Base-by-base conservation (phyloP, 35 echinoderm and acorn worm genomes). In the Heliocidaris tuberculata region DNA sequence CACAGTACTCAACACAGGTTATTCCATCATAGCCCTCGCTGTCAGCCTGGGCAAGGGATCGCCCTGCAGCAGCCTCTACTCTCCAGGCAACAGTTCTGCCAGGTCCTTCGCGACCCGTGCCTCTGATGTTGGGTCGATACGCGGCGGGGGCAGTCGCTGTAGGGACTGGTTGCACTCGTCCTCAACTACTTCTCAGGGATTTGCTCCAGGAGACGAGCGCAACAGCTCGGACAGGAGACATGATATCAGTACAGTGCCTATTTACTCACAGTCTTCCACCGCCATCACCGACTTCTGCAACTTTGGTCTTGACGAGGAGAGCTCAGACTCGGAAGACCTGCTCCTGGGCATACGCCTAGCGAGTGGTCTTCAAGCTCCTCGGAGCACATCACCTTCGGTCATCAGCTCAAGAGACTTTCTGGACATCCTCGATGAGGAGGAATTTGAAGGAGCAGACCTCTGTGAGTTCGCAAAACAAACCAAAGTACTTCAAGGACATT, bases 1-100 rank as follows among this genome's bases (percentile, higher is more conserved):
- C 17, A 96, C 95, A 31, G 95, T 99, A 3, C 91, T 99, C 32
- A 99, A 97, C 85, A 97, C 98, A 94, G 98, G 98, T 86, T 96
- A 99, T 49, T 96, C 98, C 65, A 92, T 99, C 19, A 97, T 99
- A 92, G 98, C 98, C 88, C 88, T 99, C 19, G 94, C 95, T 13
- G 97, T 99, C 19, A 94, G 95, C 50, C 52, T 99, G 9, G 96
- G 95, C 21, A 71, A 92, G 31, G 93, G 95, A 32, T 95, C 94
- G 1, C 92, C 93, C 15, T 93, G 86, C 35, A 95, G 94, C 86
- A 97, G 96, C 48, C 94, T 99, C 8, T 97, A 97, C 88, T 99
- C 98, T 30, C 95, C 98, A 21, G 91, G 91, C 15, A 93, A 93
- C 91, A 93, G 91, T n/a, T 93, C 91, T 29, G 91, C 91, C 9